phyloP scores from a whole-genome alignment of 2,888 invertebrate genomes.

The Watsonalla cultraria region DNA sequence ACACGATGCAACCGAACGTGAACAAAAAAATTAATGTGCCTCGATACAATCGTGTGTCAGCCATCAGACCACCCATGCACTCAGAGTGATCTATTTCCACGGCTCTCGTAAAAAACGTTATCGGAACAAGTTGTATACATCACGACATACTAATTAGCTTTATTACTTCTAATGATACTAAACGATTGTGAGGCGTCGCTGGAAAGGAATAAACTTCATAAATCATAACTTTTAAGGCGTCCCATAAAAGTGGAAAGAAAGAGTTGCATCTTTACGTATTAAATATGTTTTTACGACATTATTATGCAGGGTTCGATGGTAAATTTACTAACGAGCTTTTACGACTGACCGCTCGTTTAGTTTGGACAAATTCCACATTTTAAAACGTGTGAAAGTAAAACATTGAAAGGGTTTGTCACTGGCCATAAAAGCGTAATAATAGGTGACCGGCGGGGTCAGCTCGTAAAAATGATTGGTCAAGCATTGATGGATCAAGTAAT shows the following conservation, averaged over 20 bases:
- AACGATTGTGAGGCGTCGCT: constrained; percentile 12
- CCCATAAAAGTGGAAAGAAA: constrained; percentile 16
- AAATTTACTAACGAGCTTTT: constrained; percentile 53
- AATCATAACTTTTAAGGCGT: constrained; percentile 14
- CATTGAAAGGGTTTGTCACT: constrained; percentile 54
- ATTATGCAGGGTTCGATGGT: constrained; percentile 55
- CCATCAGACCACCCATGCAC: constrained; percentile 53
- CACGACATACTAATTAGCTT: constrained; percentile 45
- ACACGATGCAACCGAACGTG: constrained; percentile 34
- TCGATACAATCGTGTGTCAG: constrained; percentile 47
- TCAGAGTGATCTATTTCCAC: constrained; percentile 38
- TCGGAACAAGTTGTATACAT: constrained; percentile 36
- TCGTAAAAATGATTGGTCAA: constrained; percentile 70
- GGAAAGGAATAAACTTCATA: constrained; percentile 19
- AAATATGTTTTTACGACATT: constrained; percentile 67
- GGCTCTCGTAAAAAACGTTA: constrained; percentile 32
- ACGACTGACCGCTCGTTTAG: constrained; percentile 58
- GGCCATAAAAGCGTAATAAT: constrained; percentile 51
- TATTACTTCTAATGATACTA: constrained; percentile 17
- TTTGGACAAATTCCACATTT: constrained; percentile 60
- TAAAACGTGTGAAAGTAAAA: constrained; percentile 74
- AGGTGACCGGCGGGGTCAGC: constrained; percentile 49
- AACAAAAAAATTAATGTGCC: constrained; percentile 47
- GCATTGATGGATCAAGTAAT: constrained; percentile 59
- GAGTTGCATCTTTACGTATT: constrained; percentile 33